A percentile compares a stretch with the other conserved stretches of the same genome.
Evolutionary conservation across 2,888 invertebrate genomes (phyloP).

Genomic region (Drosophila neotestacea): DNA sequence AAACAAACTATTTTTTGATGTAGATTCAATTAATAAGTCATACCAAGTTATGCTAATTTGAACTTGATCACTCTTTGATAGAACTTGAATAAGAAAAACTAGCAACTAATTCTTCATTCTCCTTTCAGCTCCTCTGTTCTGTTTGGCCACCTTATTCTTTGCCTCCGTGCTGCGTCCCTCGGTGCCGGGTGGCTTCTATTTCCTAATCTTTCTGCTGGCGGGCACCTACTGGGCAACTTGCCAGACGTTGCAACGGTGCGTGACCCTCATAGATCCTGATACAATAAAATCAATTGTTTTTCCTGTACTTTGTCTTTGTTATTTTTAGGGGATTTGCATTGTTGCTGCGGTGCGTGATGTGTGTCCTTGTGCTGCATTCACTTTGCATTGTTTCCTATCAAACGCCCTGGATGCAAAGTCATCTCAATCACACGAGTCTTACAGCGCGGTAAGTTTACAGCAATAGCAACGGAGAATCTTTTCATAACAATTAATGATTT

Average conservation of each 20-base stretch:
- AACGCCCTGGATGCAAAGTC: constrained; percentile 91
- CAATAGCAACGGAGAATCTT: background rate
- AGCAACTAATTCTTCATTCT: background rate
- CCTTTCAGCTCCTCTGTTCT: constrained; percentile 82
- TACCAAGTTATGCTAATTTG: too few species aligned
- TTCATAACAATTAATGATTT: background rate
- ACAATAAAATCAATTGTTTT: constrained; percentile 51
- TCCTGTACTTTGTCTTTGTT: constrained; percentile 7
- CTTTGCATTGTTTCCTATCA: constrained; percentile 92
- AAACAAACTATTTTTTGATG: too few species aligned
- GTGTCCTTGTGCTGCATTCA: constrained; percentile 92
- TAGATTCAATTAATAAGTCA: too few species aligned
- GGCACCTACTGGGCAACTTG: constrained; percentile 96
- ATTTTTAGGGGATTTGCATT: constrained; percentile 89
- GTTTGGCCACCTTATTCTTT: constrained; percentile 83
- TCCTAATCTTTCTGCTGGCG: constrained; percentile 92
- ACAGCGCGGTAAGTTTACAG: constrained; percentile 89
- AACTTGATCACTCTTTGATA: too few species aligned
- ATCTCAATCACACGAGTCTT: constrained; percentile 89
- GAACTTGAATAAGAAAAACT: too few species aligned
- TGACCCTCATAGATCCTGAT: constrained; percentile 34
- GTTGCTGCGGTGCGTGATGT: constrained; percentile 89
- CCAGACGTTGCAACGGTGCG: constrained; percentile 88
- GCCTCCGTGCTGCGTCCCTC: constrained; percentile 91
- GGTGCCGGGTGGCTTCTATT: constrained; percentile 93